phyloP scores from a whole-genome alignment of 2,888 invertebrate genomes.

The Philonicus albiceps region DNA sequence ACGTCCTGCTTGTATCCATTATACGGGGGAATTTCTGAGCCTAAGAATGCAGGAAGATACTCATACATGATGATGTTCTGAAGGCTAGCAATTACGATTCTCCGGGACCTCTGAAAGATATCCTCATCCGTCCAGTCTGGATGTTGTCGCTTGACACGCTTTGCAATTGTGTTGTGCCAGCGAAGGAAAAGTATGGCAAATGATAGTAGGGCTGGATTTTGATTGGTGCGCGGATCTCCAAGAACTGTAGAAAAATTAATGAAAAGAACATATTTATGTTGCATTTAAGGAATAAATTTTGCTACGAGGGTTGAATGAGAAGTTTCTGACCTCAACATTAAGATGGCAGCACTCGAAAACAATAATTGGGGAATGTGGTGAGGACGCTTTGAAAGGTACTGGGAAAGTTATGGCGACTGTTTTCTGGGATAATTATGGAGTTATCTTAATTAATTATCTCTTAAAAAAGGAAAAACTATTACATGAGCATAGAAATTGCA shows the following conservation, averaged over 20 bases:
- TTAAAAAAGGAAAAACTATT: too few relatives aligned
- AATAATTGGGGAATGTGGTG: too few relatives aligned
- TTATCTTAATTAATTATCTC: too few relatives aligned
- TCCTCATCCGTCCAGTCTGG: conserved; percentile 94
- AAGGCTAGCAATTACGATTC: conserved; percentile 90
- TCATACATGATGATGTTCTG: conserved; percentile 97
- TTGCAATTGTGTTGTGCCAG: conserved; percentile 94
- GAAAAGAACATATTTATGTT: too few relatives aligned
- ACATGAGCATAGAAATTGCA: too few relatives aligned
- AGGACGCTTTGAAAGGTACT: too few relatives aligned
- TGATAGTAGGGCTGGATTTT: conserved; percentile 94
- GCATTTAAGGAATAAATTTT: too few relatives aligned
- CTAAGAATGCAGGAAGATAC: conserved; percentile 91
- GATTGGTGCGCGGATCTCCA: conserved; percentile 95
- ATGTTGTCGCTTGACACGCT: conserved; percentile 77
- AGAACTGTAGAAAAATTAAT: conserved; percentile 71
- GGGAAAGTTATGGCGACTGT: too few relatives aligned
- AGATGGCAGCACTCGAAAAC: too few relatives aligned
- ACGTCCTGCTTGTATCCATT: conserved; percentile 88
- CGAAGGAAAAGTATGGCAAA: conserved; percentile 93
- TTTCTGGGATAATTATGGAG: too few relatives aligned
- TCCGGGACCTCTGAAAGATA: conserved; percentile 87
- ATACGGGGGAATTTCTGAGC: conserved; percentile 74
- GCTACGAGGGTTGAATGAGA: too few relatives aligned
- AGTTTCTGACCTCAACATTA: too few relatives aligned